Evolutionary conservation across 1,140 invertebrate species (phyloP), one percentile per base, ranked within the genome.

Genomic region (Ylistrum balloti): DNA sequence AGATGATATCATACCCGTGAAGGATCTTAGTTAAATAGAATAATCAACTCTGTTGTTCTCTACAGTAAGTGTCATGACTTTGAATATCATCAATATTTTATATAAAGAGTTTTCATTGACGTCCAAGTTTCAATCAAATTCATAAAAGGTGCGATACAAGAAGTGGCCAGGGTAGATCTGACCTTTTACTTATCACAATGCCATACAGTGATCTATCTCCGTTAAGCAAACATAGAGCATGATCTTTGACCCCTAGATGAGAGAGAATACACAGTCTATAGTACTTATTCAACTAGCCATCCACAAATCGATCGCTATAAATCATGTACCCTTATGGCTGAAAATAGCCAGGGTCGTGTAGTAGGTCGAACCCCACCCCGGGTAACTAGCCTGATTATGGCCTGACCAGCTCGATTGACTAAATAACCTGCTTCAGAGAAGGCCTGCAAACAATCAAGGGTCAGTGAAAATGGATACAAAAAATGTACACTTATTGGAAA

Each of bases 231-330:
- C 56, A 74, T n/a, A 74, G 22, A 74, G 56, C 22, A 74, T 74
- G 56, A 28, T n/a, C 1, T 74, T 74, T 74, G 56, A 74, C 56
- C 56, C 17, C 56, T 74, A 5, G 22, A 28, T 17, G 56, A n/a
- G n/a, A 74, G 17, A 74, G 56, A 74, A 74, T 74, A 74, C 56
- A 74, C 56, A 74, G 28, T 74, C 56, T 74, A 74, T n/a, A 74
- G 56, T n/a, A 74, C 56, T 74, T 74, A 74, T 74, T 74, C 56
- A 74, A 74, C 56, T 74, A 28, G 56, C 56, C 56, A 74, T n/a
- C n/a, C 56, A 74, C 56, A 9, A 5, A 74, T 74, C 56, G 56
- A 74, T 74, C 56, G 22, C 9, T 5, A 74, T 74, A 74, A 74
- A 74, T 74, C 56, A 74, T 74, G 22, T 74, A 74, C 17, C n/a